A percentile compares a stretch with the other conserved stretches of the same genome.
Evolutionary conservation across 2,797 vertebrate genomes (phyloP).

Genomic region (Synanceia verrucosa): DNA sequence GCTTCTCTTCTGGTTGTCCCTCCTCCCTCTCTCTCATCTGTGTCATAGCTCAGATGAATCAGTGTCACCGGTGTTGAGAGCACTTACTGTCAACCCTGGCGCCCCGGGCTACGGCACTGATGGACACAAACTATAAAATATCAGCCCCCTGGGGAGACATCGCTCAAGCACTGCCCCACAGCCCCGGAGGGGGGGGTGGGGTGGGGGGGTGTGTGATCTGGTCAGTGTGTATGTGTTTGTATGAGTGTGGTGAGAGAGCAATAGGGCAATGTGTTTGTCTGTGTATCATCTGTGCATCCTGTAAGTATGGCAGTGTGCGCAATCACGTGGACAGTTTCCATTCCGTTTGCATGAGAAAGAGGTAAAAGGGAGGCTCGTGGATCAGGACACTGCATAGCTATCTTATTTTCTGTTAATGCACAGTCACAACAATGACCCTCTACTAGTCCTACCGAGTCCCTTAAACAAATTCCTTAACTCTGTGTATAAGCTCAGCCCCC

Average conservation of each 20-base stretch:
- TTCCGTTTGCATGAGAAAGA: constrained; percentile 42
- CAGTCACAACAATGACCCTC: constrained; percentile 1
- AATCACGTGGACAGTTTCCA: constrained; percentile 24
- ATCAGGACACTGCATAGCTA: constrained; percentile 9
- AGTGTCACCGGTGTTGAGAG: constrained; percentile 88
- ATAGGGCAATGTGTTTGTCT: constrained; percentile 56
- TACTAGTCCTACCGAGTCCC: neutral
- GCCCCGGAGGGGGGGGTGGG: constrained; percentile 78
- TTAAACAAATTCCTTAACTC: constrained; percentile 72
- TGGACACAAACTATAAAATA: constrained; percentile 92
- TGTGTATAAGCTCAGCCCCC: constrained; percentile 78
- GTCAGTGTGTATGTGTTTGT: constrained; percentile 64
- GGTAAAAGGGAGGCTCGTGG: constrained; percentile 18
- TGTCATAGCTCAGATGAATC: constrained; percentile 87
- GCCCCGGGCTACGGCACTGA: constrained; percentile 86
- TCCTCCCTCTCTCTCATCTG: constrained; percentile 72
- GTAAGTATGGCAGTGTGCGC: constrained; percentile 43
- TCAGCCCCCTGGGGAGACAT: constrained; percentile 86
- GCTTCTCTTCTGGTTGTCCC: constrained; percentile 34
- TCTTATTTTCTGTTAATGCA: constrained; percentile 3
- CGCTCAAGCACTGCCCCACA: constrained; percentile 82
- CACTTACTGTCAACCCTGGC: constrained; percentile 88
- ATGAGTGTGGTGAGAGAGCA: constrained; percentile 50
- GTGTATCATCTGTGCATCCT: constrained; percentile 46
- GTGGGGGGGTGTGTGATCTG: no score